Percentiles rank a stretch among this genome's conserved stretches.
Conservation (phyloP, 2,888 invertebrate species). For the Spilarctia lutea region DNA sequence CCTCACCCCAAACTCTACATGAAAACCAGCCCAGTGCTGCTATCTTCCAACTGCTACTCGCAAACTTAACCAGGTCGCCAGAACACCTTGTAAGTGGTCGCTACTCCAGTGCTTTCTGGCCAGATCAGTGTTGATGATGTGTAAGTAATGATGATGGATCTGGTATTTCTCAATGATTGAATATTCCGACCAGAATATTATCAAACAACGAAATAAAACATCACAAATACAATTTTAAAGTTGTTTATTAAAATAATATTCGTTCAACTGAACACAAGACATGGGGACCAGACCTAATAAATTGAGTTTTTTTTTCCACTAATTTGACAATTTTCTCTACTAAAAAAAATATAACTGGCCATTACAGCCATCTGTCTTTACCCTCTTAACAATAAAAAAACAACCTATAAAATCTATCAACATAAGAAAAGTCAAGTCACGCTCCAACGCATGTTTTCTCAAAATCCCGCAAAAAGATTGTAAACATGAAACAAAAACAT, state of each 20-base stretch:
- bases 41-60: no score
- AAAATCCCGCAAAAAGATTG: constrained; percentile 60
- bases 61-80: no score
- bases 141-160: not conserved
- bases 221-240: constrained; percentile 75
- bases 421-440: constrained; percentile 61
- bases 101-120: no score
- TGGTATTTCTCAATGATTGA: no score
- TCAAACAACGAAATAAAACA: constrained; percentile 60
- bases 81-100: no score
- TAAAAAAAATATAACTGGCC: constrained; percentile 72
- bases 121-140: not conserved
- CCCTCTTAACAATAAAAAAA: constrained; percentile 86
- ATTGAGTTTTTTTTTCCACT: constrained; percentile 73
- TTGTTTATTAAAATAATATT: constrained; percentile 87
- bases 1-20: no score
- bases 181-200: not conserved
- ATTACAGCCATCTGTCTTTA: constrained; percentile 71
- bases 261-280: constrained; percentile 86
- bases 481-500: constrained; percentile 25
- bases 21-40: no score
- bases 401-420: constrained; percentile 86
- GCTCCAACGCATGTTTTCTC: constrained; percentile 39
- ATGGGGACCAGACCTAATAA: constrained; percentile 83
- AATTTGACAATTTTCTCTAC: constrained; percentile 81